Evolutionary conservation across 2,888 invertebrate genomes (phyloP).

Genomic region (Chironomus tentans): DNA sequence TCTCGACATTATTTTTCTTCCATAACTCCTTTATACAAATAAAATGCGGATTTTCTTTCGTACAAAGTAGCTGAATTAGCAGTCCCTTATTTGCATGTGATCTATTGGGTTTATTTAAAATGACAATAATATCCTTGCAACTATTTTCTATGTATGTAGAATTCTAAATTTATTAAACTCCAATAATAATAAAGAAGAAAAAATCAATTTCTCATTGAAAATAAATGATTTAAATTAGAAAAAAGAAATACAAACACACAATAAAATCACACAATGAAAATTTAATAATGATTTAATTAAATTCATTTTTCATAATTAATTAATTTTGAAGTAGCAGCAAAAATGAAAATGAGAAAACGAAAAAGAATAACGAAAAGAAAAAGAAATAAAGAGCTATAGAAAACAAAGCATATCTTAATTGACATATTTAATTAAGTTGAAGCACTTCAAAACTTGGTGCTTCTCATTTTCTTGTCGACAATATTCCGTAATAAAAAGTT

Average conservation of each 20-base stretch:
- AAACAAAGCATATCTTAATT: slow-evolving; percentile 2
- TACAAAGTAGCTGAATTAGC: slow-evolving; percentile 23
- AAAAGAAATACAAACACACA: too few relatives aligned
- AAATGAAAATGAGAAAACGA: not conserved
- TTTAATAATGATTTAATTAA: not conserved
- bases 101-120: too few relatives aligned
- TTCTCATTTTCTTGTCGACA: not conserved
- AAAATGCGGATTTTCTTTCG: slow-evolving; percentile 13
- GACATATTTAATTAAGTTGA: slow-evolving; percentile 22
- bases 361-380: not conserved
- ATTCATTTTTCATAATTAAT: not conserved
- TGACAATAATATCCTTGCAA: too few relatives aligned
- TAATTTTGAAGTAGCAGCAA: not conserved
- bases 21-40: not conserved
- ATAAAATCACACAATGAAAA: not conserved
- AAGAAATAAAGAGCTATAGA: not conserved
- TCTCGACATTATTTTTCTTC: not conserved
- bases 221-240: too few relatives aligned
- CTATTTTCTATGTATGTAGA: too few relatives aligned
- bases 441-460: not conserved
- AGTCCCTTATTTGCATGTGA: not conserved
- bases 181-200: too few relatives aligned
- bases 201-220: too few relatives aligned
- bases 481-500: not conserved
- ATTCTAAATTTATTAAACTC: too few relatives aligned